These are phyloP conservation scores for Artibeus lituratus DNA, from an alignment of 2,797 vertebrate genomes.

Conservation along the genomic window DNA sequence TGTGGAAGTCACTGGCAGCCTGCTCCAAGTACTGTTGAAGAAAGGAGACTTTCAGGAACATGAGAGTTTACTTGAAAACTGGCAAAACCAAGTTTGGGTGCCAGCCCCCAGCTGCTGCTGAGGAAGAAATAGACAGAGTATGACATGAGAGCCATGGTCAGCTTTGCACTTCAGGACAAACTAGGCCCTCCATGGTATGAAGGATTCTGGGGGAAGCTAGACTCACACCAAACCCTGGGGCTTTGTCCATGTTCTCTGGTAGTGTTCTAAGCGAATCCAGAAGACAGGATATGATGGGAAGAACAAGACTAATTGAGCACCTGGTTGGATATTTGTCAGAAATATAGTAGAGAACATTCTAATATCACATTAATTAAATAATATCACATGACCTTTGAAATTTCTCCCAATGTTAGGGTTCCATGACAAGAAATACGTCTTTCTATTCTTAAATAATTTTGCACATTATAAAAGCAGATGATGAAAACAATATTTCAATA, in stretches of 20 bases:
- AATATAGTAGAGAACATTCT: conserved; percentile 16
- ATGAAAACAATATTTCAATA: not conserved
- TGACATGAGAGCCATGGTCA: not conserved
- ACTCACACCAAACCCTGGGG: not conserved
- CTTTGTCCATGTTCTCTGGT: not conserved
- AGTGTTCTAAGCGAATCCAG: not conserved
- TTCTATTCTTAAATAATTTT: not conserved
- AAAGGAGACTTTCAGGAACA: not conserved
- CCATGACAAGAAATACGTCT: not conserved
- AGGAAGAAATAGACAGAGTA: not conserved
- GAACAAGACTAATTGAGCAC: not conserved
- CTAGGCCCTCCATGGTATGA: not conserved
- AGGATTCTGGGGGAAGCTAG: not conserved
- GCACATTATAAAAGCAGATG: not conserved
- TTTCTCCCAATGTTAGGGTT: not conserved
- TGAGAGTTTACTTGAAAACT: not conserved
- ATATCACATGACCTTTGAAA: not conserved
- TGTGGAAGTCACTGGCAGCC: not conserved
- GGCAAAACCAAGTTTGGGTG: not conserved
- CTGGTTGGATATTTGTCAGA: not conserved
- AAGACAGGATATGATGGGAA: not conserved
- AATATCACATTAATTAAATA: not conserved
- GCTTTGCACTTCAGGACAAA: not conserved
- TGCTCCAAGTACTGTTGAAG: not conserved
- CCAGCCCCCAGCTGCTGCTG: not conserved